Evolutionary conservation across 2,113 vertebrate genomes (phyloP).

Genomic region (Cacatua alba): DNA sequence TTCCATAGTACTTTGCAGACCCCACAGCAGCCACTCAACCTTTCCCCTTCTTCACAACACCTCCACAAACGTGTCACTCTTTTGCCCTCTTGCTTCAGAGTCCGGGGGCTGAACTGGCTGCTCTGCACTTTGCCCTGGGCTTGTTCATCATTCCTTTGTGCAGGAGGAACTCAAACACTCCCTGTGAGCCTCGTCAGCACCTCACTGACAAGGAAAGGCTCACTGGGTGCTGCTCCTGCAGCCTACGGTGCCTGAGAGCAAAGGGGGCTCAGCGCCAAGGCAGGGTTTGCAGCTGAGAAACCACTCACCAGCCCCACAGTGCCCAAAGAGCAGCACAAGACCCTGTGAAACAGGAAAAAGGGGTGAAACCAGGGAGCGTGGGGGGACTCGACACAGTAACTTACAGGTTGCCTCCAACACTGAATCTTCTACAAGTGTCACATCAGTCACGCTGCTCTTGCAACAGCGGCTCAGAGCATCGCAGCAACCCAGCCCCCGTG

Average conservation of each 20-base stretch:
- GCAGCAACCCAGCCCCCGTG: background rate
- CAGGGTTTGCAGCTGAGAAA: background rate
- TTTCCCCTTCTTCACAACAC: background rate
- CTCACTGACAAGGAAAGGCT: background rate
- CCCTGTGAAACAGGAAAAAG: background rate
- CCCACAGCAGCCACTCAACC: fast-evolving
- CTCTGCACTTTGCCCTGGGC: background rate
- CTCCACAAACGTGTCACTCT: fast-evolving
- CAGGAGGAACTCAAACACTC: fast-evolving
- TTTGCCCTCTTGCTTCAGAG: background rate
- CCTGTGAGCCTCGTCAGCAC: background rate
- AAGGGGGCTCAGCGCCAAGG: background rate
- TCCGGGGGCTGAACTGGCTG: fast-evolving
- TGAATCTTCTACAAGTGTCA: background rate
- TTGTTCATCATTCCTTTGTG: fast-evolving
- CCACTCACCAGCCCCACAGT: background rate
- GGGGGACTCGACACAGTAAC: fast-evolving
- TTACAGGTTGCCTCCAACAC: background rate
- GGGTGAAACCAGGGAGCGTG: fast-evolving
- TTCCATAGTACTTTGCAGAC: fast-evolving
- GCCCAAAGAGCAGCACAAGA: background rate
- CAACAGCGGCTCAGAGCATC: background rate
- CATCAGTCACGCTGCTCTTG: background rate
- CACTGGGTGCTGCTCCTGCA: fast-evolving
- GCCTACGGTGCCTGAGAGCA: fast-evolving